Percentiles rank a stretch among this genome's conserved stretches.
phyloP scores from a whole-genome alignment of 2,888 invertebrate genomes.

The Phrixothrix hirtus region DNA sequence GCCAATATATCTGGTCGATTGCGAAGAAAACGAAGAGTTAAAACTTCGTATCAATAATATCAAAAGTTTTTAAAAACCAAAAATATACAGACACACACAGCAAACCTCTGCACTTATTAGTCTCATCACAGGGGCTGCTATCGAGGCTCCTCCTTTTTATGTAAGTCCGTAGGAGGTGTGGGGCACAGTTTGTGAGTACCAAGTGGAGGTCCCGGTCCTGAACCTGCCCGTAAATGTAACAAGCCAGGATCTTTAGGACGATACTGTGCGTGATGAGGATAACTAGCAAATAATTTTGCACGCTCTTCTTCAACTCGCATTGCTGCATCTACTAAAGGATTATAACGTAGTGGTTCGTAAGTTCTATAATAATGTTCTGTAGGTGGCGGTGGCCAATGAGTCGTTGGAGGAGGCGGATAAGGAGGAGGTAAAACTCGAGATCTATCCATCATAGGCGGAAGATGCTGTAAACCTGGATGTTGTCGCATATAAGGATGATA shows the following conservation, averaged over 20 bases:
- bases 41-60: too few relatives aligned
- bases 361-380: conserved; percentile 61
- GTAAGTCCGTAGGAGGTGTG: conserved; percentile 63
- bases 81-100: conserved; percentile 23
- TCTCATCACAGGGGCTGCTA: conserved; percentile 47
- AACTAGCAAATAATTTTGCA: conserved; percentile 74
- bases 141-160: conserved; percentile 67
- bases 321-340: conserved; percentile 78
- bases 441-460: conserved; percentile 55
- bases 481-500: conserved; percentile 62
- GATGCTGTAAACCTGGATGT: conserved; percentile 54
- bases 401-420: conserved; percentile 52
- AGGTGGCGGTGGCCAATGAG: conserved; percentile 55
- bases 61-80: conserved; percentile 19
- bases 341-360: conserved; percentile 74
- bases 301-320: conserved; percentile 79
- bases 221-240: conserved; percentile 61
- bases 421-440: conserved; percentile 59
- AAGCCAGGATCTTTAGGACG: conserved; percentile 60
- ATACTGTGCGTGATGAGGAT: conserved; percentile 56
- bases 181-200: conserved; percentile 58
- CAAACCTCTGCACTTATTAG: conserved; percentile 14
- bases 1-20: conserved; percentile 23
- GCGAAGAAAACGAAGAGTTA: conserved; percentile 16
- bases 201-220: conserved; percentile 59